Base-by-base conservation (phyloP, 2,888 invertebrate genomes). In the Coleophora flavipennella region DNA sequence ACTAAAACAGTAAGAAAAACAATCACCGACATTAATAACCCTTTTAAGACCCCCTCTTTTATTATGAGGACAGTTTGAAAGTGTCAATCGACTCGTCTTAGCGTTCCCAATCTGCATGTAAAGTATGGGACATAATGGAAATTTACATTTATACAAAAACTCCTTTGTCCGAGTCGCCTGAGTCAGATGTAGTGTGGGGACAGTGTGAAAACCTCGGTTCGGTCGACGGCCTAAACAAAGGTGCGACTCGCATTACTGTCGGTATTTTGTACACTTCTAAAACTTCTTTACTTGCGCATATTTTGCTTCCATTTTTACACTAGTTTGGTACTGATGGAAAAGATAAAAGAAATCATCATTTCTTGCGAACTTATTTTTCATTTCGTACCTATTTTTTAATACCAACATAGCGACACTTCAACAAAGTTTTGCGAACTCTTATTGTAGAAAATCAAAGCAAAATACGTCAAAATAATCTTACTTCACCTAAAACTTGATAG, bases 91-190 rank as follows among this genome's bases (percentile, higher is more conserved):
- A 49, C 52, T 50, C 46, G 53, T 48, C 57, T 57, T 52, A 55
- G 58, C 62, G 66, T 67, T 51, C 52, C 64, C 73, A 75, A 76
- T 78, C 74, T 71, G 72, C 76, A 78, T 77, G 73, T 76, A 60
- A 76, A 78, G 67, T 69, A 54, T 50, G 53, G 47, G 51, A 51
- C 67, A 73, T 75, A 75, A 74, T 66, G 62, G 64, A 57, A 62
- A 80, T 81, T 81, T 76, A 75, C 81, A 83, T 83, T 59, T 71
- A 68, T 66, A 78, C 71, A 71, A 69, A 69, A 62, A 57, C 51
- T 42, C 56, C 65, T 72, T 81, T 78, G 78, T 79, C 49, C 50
- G 42, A 45, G 51, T 33, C 39, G 49, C 39, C 60, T 75, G 75
- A 74, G 52, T 77, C 75, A 70, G 51, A 48, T 40, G 20, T 20